phyloP scores from a whole-genome alignment of 2,888 invertebrate genomes.

The Hyles lineata region DNA sequence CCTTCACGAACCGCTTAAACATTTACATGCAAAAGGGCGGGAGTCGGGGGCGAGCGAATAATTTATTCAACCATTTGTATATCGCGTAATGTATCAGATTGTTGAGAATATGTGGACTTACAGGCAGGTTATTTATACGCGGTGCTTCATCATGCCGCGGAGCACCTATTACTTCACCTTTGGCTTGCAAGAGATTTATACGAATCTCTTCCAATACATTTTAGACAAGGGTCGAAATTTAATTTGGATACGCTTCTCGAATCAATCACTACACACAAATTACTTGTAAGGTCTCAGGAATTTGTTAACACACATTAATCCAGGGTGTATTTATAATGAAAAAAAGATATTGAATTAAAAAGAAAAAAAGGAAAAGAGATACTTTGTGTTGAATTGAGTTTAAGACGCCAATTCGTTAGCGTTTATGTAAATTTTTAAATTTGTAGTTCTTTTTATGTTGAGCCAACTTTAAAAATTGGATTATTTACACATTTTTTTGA shows the following conservation, averaged over 20 bases:
- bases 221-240: slow-evolving; percentile 25
- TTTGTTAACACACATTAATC: too few species aligned
- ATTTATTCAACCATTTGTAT: slow-evolving; percentile 18
- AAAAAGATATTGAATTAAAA: too few species aligned
- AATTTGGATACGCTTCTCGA: slow-evolving; percentile 6
- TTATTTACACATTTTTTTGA: too few species aligned
- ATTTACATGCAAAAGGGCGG: slow-evolving; percentile 16
- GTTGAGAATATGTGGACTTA: slow-evolving; percentile 19
- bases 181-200: slow-evolving; percentile 9
- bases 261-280: slow-evolving; percentile 20
- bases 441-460: too few species aligned
- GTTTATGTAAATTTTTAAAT: too few species aligned
- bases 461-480: too few species aligned
- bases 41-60: not conserved
- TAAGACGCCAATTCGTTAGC: too few species aligned
- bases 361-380: too few species aligned
- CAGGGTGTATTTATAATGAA: too few species aligned
- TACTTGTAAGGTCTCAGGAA: not conserved
- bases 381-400: too few species aligned
- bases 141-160: slow-evolving; percentile 2
- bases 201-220: not conserved
- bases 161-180: slow-evolving; percentile 1
- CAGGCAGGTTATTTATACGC: not conserved
- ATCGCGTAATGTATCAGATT: slow-evolving; percentile 18
- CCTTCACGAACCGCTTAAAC: slow-evolving; percentile 17